Evolutionary conservation across 2,113 vertebrate species (phyloP), one percentile per base, ranked within the genome.

Genomic region (Lagopus leucura): DNA sequence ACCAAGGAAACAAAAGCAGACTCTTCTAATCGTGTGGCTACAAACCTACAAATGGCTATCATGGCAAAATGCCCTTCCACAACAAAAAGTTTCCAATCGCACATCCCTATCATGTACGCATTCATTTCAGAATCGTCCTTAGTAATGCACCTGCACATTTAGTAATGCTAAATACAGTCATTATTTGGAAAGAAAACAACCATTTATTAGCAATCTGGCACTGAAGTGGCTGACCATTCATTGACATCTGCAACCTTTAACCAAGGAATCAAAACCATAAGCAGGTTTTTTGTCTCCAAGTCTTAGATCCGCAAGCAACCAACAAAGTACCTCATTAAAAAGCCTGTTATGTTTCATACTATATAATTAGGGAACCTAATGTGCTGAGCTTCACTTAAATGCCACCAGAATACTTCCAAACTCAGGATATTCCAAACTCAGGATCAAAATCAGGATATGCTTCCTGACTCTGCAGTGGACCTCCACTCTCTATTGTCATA

Each of bases 331-430:
- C 55, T 48, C 38, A 22, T 1, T 75, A 75, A 25, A 67, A 71
- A 1, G 0, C 20, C 43, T 6, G 1, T 6, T 71, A 21, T 7
- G 12, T 60, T 88, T 79, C 11, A 38, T 20, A 60, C 19, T 11
- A 13, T 3, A 1, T 8, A 72, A 50, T n/a, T 38, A 40, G 54
- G 52, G 25, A 69, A 42, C 0, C 6, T 74, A 50, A 30, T 11
- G 40, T 0, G 0, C 8, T 6, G 16, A 82, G 22, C 4, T 74
- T 75, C 36, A 11, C 10, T 77, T 30, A 10, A 43, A 22, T 1
- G 1, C 10, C 17, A 20, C n/a, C 48, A 65, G 69, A 70, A 3
- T 14, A 40, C 8, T 32, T 40, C 12, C 34, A 81, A 63, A 36
- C 19, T 58, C 73, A 63, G 36, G 70, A 45, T 17, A 66, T 1